Evolutionary conservation across 2,888 invertebrate genomes (phyloP).

Genomic region (Agrochola litura): DNA sequence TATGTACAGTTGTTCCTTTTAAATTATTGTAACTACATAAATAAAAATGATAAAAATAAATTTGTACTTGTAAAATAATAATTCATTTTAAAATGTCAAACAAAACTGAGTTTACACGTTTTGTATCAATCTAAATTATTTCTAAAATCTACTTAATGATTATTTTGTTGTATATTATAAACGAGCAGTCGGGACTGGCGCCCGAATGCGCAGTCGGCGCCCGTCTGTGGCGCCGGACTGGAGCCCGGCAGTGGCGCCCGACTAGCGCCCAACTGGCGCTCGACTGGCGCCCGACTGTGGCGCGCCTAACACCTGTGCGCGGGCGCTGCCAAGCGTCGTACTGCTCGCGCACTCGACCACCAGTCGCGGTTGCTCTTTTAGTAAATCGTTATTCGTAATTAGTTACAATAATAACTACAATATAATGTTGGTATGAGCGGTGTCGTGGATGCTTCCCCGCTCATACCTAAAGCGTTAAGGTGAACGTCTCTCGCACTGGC

Average conservation of each 20-base stretch:
- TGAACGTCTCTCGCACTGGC: conserved; percentile 85
- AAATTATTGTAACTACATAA: conserved; percentile 86
- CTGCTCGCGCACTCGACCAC: conserved; percentile 61
- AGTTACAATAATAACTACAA: conserved; percentile 89
- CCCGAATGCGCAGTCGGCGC: conserved; percentile 52
- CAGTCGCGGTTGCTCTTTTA: conserved; percentile 76
- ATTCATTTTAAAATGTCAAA: conserved; percentile 79
- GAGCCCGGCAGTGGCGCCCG: background rate
- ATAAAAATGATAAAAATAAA: conserved; percentile 81
- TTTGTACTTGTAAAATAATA: conserved; percentile 88
- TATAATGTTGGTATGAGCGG: conserved; percentile 90
- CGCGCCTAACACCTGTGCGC: background rate
- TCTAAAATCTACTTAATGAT: conserved; percentile 87
- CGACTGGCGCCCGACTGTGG: background rate
- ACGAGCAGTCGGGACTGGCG: conserved; percentile 73
- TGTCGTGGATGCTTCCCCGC: conserved; percentile 89
- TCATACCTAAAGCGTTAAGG: conserved; percentile 91
- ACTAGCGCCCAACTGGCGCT: background rate
- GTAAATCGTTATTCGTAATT: conserved; percentile 85
- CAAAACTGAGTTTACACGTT: conserved; percentile 79
- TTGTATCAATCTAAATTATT: conserved; percentile 82
- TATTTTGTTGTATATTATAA: conserved; percentile 87
- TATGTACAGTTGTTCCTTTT: conserved; percentile 86
- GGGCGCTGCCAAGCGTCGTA: background rate
- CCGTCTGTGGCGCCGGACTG: conserved; percentile 31